Percentiles rank a stretch among this genome's conserved stretches.
These are phyloP conservation scores for Nothobranchius kuhntae DNA, from an alignment of 2,113 vertebrate genomes.

Conservation along the genomic window DNA sequence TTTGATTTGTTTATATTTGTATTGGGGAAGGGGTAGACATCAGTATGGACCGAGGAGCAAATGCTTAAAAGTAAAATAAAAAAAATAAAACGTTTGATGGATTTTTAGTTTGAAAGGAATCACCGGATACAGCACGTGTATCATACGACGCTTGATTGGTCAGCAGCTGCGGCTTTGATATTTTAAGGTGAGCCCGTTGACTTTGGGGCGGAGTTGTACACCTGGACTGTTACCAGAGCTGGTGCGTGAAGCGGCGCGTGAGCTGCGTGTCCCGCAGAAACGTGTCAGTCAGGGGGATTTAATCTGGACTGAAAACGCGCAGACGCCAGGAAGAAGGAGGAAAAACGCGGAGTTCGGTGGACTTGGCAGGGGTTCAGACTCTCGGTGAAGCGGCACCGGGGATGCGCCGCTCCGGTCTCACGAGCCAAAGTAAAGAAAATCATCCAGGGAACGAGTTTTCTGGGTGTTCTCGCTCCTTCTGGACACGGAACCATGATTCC, in stretches of 20 bases:
- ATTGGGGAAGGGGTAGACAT: no score
- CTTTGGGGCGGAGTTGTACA: conserved; percentile 50
- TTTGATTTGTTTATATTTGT: no score
- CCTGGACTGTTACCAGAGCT: background rate
- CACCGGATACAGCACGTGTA: background rate
- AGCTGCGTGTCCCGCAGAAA: background rate
- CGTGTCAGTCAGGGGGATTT: background rate
- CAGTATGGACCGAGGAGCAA: no score
- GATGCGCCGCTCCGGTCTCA: conserved; percentile 19
- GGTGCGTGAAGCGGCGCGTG: background rate
- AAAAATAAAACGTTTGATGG: no score
- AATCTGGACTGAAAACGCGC: background rate
- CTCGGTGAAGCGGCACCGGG: conserved; percentile 11
- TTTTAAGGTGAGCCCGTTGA: conserved; percentile 56
- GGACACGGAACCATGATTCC: background rate
- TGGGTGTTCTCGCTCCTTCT: background rate
- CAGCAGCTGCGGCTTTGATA: conserved; percentile 7
- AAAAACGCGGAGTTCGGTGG: conserved; percentile 26
- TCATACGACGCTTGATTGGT: fast-evolving
- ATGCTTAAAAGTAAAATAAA: no score
- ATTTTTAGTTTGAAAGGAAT: conserved; percentile 35
- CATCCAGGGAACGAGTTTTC: background rate
- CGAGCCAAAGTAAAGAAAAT: conserved; percentile 23
- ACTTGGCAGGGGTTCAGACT: conserved; percentile 51
- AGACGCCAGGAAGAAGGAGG: no score